Conservation (phyloP, 2,113 vertebrate genomes). For the Neolamprologus modestus region DNA sequence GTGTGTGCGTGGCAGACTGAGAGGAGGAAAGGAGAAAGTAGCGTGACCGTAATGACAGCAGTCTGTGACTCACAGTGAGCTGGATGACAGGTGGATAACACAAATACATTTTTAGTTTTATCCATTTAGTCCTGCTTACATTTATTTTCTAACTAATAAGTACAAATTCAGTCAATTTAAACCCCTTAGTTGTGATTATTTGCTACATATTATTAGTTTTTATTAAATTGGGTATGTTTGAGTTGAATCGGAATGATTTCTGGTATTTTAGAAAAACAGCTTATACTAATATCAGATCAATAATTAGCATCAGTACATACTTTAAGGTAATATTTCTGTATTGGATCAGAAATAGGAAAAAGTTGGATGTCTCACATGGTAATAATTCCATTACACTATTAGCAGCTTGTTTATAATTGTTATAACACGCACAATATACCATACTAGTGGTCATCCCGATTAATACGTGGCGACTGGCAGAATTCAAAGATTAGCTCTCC, state of each 20-base stretch:
- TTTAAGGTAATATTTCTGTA: rapidly evolving
- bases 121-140: neutral
- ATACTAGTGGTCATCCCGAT: neutral
- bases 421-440: neutral
- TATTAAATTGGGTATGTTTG: neutral
- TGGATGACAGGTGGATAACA: neutral
- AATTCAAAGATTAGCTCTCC: neutral
- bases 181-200: neutral
- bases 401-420: neutral
- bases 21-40: neutral
- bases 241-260: neutral
- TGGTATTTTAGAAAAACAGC: rapidly evolving
- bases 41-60: neutral
- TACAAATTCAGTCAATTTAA: neutral
- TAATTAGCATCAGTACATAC: neutral
- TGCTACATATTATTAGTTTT: neutral
- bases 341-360: neutral
- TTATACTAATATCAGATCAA: neutral
- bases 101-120: neutral
- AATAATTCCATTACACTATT: no score
- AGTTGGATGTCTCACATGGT: neutral
- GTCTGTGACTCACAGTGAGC: neutral
- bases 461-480: neutral
- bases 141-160: neutral
- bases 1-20: neutral